Conservation (phyloP, 2,888 invertebrate species). For the Drosophila leonis region DNA sequence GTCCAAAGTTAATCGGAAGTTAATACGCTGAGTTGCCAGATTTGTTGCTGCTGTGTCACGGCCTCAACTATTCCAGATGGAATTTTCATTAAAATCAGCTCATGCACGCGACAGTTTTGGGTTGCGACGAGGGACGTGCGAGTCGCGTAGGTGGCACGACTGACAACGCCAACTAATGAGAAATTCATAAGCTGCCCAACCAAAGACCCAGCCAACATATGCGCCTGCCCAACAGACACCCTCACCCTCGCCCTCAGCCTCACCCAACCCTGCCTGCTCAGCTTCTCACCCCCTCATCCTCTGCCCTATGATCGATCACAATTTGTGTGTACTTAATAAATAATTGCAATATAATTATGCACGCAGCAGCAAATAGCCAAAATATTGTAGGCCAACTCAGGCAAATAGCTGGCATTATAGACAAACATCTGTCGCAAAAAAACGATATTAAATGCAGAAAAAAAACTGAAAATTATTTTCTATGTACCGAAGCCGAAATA, state of each 20-base stretch:
- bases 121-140: slow-evolving; percentile 4
- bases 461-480: not conserved
- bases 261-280: not conserved
- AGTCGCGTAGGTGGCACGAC: slow-evolving; percentile 58
- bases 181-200: slow-evolving; percentile 76
- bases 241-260: slow-evolving; percentile 6
- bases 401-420: slow-evolving; percentile 35
- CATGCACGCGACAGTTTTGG: slow-evolving; percentile 69
- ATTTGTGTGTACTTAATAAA: slow-evolving; percentile 79
- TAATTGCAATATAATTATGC: slow-evolving; percentile 82
- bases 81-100: slow-evolving; percentile 82
- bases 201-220: slow-evolving; percentile 21
- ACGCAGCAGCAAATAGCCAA: slow-evolving; percentile 66
- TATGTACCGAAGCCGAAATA: slow-evolving; percentile 8
- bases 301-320: slow-evolving; percentile 75
- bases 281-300: slow-evolving; percentile 13
- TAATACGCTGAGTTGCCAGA: slow-evolving; percentile 84
- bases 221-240: slow-evolving; percentile 22
- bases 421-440: slow-evolving; percentile 79
- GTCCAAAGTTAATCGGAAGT: slow-evolving; percentile 85
- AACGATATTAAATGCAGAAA: slow-evolving; percentile 27
- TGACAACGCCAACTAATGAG: slow-evolving; percentile 67
- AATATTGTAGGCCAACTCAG: slow-evolving; percentile 59
- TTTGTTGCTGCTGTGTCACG: slow-evolving; percentile 67
- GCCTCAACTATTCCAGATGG: slow-evolving; percentile 78